Conservation (phyloP, 2,113 vertebrate genomes). For the Sorex fumeus region DNA sequence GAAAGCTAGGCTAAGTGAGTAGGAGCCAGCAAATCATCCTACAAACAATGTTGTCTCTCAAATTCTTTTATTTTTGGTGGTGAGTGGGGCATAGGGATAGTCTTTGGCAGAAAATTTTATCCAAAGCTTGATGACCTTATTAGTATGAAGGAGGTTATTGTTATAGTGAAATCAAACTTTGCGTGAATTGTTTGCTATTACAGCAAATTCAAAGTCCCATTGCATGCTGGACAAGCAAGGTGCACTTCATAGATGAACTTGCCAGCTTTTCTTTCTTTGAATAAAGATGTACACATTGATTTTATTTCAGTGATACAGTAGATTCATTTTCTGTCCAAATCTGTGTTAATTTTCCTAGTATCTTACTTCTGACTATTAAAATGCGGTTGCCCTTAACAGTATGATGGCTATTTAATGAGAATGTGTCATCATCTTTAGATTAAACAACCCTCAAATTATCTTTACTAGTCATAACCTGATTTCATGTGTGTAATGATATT, state of each 20-base stretch:
- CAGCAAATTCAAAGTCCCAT: slow-evolving; percentile 40
- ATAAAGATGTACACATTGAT: slow-evolving; percentile 36
- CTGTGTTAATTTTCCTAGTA: not conserved
- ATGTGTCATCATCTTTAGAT: slow-evolving; percentile 45
- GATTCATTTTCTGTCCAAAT: slow-evolving; percentile 62
- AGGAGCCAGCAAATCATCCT: slow-evolving; percentile 61
- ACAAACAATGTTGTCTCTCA: slow-evolving; percentile 68
- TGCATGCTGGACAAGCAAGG: slow-evolving; percentile 8
- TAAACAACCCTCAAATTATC: slow-evolving; percentile 44
- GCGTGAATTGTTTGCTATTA: not conserved
- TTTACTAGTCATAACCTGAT: slow-evolving; percentile 59
- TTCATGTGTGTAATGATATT: slow-evolving; percentile 57
- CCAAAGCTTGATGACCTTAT: slow-evolving; percentile 56
- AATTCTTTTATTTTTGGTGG: slow-evolving; percentile 68
- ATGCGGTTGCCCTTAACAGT: not conserved
- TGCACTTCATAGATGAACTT: not conserved
- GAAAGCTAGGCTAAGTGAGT: slow-evolving; percentile 77
- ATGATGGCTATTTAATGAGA: not conserved
- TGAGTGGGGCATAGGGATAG: slow-evolving; percentile 37
- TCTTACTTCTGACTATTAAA: slow-evolving; percentile 44
- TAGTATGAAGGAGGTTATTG: slow-evolving; percentile 66
- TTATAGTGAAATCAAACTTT: slow-evolving; percentile 69
- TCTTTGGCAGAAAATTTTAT: slow-evolving; percentile 72
- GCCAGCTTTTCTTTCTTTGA: not conserved
- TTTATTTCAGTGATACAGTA: slow-evolving; percentile 45